phyloP scores from a whole-genome alignment of 2,888 invertebrate genomes.

The Sicus ferrugineus region DNA sequence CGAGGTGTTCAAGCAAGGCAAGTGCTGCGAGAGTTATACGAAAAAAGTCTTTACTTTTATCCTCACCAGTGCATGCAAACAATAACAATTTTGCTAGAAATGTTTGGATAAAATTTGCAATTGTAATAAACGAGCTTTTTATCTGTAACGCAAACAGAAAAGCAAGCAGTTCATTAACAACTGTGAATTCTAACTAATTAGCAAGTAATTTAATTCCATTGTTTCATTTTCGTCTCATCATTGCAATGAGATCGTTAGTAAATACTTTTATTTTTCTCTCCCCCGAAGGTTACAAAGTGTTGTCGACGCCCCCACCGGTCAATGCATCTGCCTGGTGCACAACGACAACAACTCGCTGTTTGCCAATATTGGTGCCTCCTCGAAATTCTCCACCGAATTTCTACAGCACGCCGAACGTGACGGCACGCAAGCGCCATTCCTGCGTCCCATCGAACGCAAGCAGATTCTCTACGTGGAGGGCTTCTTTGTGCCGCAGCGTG shows the following conservation, averaged over 20 bases:
- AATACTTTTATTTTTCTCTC: not conserved
- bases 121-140: too few species aligned
- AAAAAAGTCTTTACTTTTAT: not conserved
- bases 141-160: too few species aligned
- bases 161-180: not conserved
- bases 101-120: too few species aligned
- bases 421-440: conserved; percentile 40
- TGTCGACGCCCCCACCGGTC: conserved; percentile 65
- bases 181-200: not conserved
- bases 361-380: conserved; percentile 69
- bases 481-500: conserved; percentile 68
- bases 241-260: not conserved
- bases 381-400: conserved; percentile 59
- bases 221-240: too few species aligned
- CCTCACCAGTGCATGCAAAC: not conserved
- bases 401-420: conserved; percentile 48
- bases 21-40: not conserved
- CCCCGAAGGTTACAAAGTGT: conserved; percentile 55
- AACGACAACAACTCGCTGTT: conserved; percentile 65
- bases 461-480: conserved; percentile 68
- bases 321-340: conserved; percentile 66
- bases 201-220: not conserved
- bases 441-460: conserved; percentile 56
- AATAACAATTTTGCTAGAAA: too few species aligned
- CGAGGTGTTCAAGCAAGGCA: conserved; percentile 64